A percentile compares a stretch with the other conserved stretches of the same genome.
These are phyloP conservation scores for Anoplius nigerrimus DNA, from an alignment of 2,888 invertebrate genomes.

Conservation along the genomic window DNA sequence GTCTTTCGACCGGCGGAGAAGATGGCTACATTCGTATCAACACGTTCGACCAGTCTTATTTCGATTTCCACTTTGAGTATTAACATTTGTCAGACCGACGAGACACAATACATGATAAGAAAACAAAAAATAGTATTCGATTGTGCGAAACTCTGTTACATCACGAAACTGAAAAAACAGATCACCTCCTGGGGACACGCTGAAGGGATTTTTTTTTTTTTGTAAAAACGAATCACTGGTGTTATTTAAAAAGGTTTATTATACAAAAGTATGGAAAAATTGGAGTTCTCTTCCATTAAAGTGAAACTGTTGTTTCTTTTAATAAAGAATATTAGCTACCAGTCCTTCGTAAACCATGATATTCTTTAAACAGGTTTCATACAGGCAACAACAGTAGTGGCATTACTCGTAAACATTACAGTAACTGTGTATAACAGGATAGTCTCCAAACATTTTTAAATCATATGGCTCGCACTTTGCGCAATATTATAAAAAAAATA, in stretches of 20 bases:
- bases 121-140: not conserved
- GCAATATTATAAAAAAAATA: too few relatives aligned
- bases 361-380: not conserved
- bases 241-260: not conserved
- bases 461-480: too few relatives aligned
- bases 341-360: not conserved
- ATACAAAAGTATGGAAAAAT: not conserved
- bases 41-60: slow-evolving; percentile 96
- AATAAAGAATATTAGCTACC: not conserved
- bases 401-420: too few relatives aligned
- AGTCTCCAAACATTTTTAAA: too few relatives aligned
- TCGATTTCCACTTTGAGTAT: slow-evolving; percentile 96
- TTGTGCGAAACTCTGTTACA: too few relatives aligned
- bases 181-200: too few relatives aligned
- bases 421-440: too few relatives aligned
- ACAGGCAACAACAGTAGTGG: too few relatives aligned
- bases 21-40: slow-evolving; percentile 98
- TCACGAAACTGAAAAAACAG: too few relatives aligned
- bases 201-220: slow-evolving; percentile 4
- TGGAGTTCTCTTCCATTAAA: not conserved
- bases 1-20: slow-evolving; percentile 98
- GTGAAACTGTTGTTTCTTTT: not conserved
- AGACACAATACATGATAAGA: not conserved
- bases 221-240: not conserved
- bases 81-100: slow-evolving; percentile 60